Evolutionary conservation across 2,888 invertebrate species (phyloP).

Genomic region (Synergus japonicus): DNA sequence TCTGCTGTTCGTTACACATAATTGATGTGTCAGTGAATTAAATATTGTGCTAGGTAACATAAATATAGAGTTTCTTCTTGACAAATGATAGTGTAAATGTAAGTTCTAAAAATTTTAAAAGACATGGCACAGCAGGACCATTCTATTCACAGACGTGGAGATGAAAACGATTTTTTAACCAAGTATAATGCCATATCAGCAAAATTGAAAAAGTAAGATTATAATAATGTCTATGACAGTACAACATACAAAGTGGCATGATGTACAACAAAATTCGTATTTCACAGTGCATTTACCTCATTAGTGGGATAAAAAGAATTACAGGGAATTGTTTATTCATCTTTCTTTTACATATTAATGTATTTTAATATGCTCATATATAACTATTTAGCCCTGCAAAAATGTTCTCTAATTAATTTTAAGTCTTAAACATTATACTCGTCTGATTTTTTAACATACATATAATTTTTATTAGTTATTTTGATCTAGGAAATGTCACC

Average conservation of each 20-base stretch:
- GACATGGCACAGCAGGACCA: constrained; percentile 24
- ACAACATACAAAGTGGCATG: neutral
- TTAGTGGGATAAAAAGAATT: too few relatives aligned
- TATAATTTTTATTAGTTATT: too few relatives aligned
- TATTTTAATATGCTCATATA: too few relatives aligned
- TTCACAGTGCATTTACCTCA: too few relatives aligned
- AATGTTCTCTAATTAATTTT: too few relatives aligned
- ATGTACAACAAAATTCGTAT: too few relatives aligned
- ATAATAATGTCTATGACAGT: constrained; percentile 32
- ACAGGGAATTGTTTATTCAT: constrained; percentile 2
- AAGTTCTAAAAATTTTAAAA: neutral
- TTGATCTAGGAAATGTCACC: too few relatives aligned
- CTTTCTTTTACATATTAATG: neutral
- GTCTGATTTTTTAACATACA: too few relatives aligned
- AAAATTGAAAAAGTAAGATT: constrained; percentile 85
- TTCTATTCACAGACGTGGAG: neutral
- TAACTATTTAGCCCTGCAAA: too few relatives aligned
- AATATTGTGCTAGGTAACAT: neutral
- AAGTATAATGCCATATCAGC: constrained; percentile 85
- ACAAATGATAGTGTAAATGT: neutral
- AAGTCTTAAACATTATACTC: too few relatives aligned
- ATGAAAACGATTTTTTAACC: constrained; percentile 80
- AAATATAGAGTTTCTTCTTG: neutral
- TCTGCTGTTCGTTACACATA: neutral
- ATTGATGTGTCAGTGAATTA: neutral